Evolutionary conservation across 92 coral and sea anemone genomes (phyloP).

Genomic region (Umimayanthus kanabou): DNA sequence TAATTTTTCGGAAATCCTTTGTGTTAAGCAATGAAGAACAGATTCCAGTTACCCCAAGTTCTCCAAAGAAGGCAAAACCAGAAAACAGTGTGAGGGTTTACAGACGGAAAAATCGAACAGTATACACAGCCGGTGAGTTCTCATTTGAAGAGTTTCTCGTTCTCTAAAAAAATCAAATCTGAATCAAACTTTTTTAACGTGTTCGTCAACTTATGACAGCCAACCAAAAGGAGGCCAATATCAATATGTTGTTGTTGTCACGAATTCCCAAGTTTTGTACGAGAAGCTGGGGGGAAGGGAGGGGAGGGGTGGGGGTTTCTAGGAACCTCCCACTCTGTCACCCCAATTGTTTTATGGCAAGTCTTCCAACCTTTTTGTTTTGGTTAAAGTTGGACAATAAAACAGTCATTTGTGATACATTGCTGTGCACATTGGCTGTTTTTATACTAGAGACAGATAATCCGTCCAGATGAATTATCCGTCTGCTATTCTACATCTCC

Average conservation of each 20-base stretch:
- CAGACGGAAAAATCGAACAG: slow-evolving; percentile 37
- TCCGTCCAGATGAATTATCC: too few species aligned
- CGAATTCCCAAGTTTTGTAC: too few species aligned
- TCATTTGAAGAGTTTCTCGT: neutral
- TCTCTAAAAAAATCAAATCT: neutral
- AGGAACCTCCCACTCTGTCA: too few species aligned
- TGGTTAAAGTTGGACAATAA: too few species aligned
- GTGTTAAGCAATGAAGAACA: slow-evolving; percentile 39
- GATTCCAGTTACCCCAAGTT: slow-evolving; percentile 12
- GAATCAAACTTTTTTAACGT: neutral
- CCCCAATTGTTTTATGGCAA: too few species aligned
- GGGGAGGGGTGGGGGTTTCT: neutral
- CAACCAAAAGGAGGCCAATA: neutral
- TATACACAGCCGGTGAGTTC: slow-evolving; percentile 27
- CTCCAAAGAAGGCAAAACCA: slow-evolving; percentile 38
- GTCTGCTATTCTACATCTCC: too few species aligned
- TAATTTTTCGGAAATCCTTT: neutral
- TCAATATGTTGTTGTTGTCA: too few species aligned
- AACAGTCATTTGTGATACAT: too few species aligned
- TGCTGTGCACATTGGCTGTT: too few species aligned
- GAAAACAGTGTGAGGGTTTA: slow-evolving; percentile 31
- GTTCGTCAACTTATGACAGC: neutral
- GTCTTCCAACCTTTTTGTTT: too few species aligned
- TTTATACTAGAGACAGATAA: too few species aligned
- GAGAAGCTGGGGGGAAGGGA: neutral